phyloP scores from a whole-genome alignment of 1,140 invertebrate species.

The Drosophila albomicans region DNA sequence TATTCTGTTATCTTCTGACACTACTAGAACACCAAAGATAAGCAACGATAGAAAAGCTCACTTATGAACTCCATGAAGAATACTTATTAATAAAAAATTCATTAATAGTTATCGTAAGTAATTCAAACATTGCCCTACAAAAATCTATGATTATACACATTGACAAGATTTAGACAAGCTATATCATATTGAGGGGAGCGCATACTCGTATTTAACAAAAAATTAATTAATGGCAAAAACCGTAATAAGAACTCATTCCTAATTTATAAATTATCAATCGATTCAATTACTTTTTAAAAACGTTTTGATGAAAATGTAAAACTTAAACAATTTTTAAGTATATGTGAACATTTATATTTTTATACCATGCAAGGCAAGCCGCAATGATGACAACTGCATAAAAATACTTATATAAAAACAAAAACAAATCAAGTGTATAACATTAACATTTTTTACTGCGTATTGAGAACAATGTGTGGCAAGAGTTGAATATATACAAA shows the following conservation, averaged over 20 bases:
- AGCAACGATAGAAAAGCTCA: constrained; percentile 75
- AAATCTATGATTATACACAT: constrained; percentile 22
- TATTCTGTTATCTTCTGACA: constrained; percentile 44
- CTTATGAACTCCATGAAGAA: constrained; percentile 64
- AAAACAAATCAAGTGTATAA: constrained; percentile 38
- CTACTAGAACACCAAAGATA: constrained; percentile 64
- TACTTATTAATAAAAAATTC: constrained; percentile 23
- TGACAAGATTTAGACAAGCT: constrained; percentile 5
- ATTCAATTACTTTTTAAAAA: constrained; percentile 52
- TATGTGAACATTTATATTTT: constrained; percentile 83
- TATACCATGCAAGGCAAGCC: constrained; percentile 77
- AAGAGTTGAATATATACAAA: constrained; percentile 37
- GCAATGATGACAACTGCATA: constrained; percentile 58
- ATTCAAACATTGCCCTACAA: constrained; percentile 40
- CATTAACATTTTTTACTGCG: constrained; percentile 74
- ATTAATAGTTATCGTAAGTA: constrained; percentile 32
- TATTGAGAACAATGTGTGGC: constrained; percentile 40
- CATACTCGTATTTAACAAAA: constrained; percentile 27
- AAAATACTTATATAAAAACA: constrained; percentile 57
- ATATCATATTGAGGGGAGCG: constrained; percentile 5
- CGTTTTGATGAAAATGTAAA: constrained; percentile 57
- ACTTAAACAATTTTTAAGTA: constrained; percentile 75
- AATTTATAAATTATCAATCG: constrained; percentile 51
- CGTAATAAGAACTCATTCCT: constrained; percentile 39
- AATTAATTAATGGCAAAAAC: constrained; percentile 24